Conservation (phyloP, 2,113 vertebrate species). For the Crotalus horridus region DNA sequence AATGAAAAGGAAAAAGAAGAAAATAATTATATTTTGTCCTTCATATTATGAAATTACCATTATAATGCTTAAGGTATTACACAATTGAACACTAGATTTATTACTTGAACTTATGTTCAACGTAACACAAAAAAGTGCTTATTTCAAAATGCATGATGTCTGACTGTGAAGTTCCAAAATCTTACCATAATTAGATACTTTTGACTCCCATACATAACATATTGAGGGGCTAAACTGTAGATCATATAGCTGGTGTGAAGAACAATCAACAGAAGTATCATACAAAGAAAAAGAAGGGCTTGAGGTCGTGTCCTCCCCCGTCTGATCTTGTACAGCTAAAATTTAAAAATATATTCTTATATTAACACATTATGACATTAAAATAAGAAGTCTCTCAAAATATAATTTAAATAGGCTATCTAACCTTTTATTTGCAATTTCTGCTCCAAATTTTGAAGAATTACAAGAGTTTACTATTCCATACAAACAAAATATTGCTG, state of each 20-base stretch:
- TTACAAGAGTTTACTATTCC: background rate
- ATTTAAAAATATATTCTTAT: background rate
- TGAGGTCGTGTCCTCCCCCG: slow-evolving; percentile 89
- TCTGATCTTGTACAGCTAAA: slow-evolving; percentile 93
- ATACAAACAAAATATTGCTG: background rate
- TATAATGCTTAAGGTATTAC: background rate
- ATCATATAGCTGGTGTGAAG: slow-evolving; percentile 98
- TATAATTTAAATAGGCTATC: background rate
- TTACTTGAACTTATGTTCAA: background rate
- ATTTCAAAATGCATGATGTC: background rate
- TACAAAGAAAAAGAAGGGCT: slow-evolving; percentile 95
- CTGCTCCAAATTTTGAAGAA: background rate
- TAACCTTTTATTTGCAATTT: background rate
- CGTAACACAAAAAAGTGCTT: background rate
- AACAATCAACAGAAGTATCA: slow-evolving; percentile 96
- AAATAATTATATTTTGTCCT: background rate
- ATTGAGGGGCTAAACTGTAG: slow-evolving; percentile 96
- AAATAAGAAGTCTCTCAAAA: background rate
- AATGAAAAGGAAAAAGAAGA: background rate
- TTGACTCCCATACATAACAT: slow-evolving; percentile 98
- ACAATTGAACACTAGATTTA: background rate
- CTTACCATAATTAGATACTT: slow-evolving; percentile 89
- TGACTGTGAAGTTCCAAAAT: background rate
- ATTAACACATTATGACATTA: background rate
- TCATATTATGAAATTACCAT: background rate